These are phyloP conservation scores for Ochlodes sylvanus DNA, from an alignment of 2,888 invertebrate genomes.

Conservation along the genomic window DNA sequence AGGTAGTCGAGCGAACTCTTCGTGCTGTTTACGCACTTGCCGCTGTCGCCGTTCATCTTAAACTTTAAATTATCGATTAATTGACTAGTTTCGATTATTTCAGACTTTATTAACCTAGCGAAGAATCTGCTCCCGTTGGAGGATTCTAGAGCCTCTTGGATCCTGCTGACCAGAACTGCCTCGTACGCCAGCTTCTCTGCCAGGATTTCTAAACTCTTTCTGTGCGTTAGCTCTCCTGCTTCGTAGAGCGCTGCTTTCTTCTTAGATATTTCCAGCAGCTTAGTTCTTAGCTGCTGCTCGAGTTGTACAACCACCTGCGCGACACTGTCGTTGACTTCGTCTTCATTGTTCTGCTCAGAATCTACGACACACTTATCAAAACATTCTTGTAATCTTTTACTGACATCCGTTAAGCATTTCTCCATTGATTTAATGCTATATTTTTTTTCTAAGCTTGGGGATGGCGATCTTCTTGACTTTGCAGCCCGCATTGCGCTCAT, in stretches of 20 bases:
- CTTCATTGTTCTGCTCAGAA: conserved; percentile 61
- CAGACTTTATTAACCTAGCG: conserved; percentile 87
- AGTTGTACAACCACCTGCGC: conserved; percentile 86
- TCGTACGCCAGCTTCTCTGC: conserved; percentile 93
- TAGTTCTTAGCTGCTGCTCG: conserved; percentile 88
- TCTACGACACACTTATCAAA: conserved; percentile 86
- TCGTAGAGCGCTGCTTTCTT: conserved; percentile 88
- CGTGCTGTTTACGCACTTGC: conserved; percentile 67
- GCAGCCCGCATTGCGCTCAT: conserved; percentile 87
- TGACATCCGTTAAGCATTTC: conserved; percentile 86
- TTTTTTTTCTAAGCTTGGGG: conserved; percentile 87
- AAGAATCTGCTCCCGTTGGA: conserved; percentile 84
- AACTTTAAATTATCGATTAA: conserved; percentile 89
- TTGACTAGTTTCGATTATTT: conserved; percentile 91
- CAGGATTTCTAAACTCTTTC: conserved; percentile 88
- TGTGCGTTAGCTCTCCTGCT: conserved; percentile 88
- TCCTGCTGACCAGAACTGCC: conserved; percentile 88
- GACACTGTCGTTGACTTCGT: conserved; percentile 78
- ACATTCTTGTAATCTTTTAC: conserved; percentile 85
- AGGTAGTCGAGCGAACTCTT: conserved; percentile 87
- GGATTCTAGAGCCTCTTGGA: conserved; percentile 87
- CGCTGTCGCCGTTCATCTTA: conserved; percentile 86
- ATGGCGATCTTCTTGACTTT: conserved; percentile 86
- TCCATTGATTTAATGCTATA: conserved; percentile 87
- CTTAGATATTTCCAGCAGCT: conserved; percentile 88